A percentile compares a stretch with the other conserved stretches of the same genome.
phyloP scores from a whole-genome alignment of 2,888 invertebrate genomes.

The Polyommatus iphigenia region DNA sequence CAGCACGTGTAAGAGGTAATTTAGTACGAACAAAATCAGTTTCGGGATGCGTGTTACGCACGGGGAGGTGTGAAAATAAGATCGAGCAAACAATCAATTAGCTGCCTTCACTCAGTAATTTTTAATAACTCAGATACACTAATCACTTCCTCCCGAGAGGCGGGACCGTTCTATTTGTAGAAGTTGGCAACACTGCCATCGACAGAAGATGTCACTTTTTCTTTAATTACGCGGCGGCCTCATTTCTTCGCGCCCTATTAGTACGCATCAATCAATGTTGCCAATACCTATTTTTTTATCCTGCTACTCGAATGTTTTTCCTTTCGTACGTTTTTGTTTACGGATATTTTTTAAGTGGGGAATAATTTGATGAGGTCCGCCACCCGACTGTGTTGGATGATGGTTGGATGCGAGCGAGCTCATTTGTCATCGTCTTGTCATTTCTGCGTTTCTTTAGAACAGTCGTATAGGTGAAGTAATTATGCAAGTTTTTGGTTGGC shows the following conservation, averaged over 20 bases:
- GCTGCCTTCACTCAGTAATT: constrained; percentile 77
- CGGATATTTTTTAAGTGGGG: constrained; percentile 79
- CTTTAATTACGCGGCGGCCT: constrained; percentile 76
- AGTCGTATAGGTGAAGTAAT: constrained; percentile 77
- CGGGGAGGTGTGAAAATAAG: constrained; percentile 53
- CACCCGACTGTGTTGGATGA: constrained; percentile 76
- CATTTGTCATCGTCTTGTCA: constrained; percentile 81
- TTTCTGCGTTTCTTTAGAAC: constrained; percentile 78
- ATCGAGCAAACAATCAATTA: constrained; percentile 67
- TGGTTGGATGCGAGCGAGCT: constrained; percentile 72
- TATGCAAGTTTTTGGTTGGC: constrained; percentile 72
- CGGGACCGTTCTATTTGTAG: constrained; percentile 77
- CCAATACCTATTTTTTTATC: constrained; percentile 79
- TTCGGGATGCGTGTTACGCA: constrained; percentile 26
- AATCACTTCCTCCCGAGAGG: constrained; percentile 77
- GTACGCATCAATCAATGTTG: constrained; percentile 81
- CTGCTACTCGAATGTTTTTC: constrained; percentile 66
- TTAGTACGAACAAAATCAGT: constrained; percentile 21
- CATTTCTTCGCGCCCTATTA: constrained; percentile 80
- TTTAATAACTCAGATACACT: constrained; percentile 76
- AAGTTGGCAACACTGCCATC: constrained; percentile 63
- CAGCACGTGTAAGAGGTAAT: neutral
- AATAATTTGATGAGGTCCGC: constrained; percentile 80
- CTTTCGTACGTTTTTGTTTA: constrained; percentile 75
- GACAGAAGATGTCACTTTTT: constrained; percentile 79